Evolutionary conservation across 23 tunicate genomes (phyloP).

Genomic region (Ascidia mentula): DNA sequence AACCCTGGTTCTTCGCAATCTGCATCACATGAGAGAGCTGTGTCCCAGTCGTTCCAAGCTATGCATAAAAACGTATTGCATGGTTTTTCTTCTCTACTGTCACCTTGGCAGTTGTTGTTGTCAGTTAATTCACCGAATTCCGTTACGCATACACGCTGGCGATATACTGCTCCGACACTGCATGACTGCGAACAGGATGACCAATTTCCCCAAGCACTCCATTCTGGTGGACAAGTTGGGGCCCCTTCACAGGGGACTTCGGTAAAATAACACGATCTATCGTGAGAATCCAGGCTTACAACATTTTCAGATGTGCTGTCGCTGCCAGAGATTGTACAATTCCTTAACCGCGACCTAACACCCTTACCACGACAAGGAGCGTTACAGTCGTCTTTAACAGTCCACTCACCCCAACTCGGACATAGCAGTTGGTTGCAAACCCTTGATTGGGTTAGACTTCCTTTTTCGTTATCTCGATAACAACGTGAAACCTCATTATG

Average conservation of each 20-base stretch:
- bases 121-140: conserved; percentile 2
- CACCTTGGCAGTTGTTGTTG: neutral
- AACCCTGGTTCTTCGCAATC: conserved; percentile 23
- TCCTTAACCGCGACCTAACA: neutral
- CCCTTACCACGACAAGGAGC: conserved; percentile 22
- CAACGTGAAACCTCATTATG: conserved; percentile 9
- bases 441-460: neutral
- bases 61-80: conserved; percentile 20
- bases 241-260: conserved; percentile 13
- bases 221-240: conserved; percentile 29
- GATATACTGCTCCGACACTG: neutral
- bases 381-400: conserved; percentile 3
- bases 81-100: neutral
- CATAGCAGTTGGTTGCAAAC: conserved; percentile 29
- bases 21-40: conserved; percentile 12
- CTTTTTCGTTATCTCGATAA: neutral
- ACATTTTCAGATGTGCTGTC: neutral
- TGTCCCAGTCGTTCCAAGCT: conserved; percentile 40
- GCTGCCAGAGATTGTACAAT: neutral
- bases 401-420: conserved; percentile 40
- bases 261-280: neutral
- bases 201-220: conserved; percentile 30
- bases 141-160: conserved; percentile 13
- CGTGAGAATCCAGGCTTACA: neutral
- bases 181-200: conserved; percentile 38